Conservation (phyloP, 2,113 vertebrate species). For the Osmerus eperlanus region DNA sequence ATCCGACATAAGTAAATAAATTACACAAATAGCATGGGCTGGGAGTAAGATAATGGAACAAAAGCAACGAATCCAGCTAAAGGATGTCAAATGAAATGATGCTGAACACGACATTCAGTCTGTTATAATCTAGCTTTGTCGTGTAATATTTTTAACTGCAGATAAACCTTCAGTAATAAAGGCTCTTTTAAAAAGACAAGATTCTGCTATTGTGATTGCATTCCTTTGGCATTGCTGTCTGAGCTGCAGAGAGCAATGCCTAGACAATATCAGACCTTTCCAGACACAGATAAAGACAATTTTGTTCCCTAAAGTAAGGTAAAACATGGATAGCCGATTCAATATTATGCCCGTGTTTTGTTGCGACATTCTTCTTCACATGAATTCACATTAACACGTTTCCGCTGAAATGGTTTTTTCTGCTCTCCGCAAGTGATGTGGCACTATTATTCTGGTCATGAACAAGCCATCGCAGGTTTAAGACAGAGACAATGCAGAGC, state of each 20-base stretch:
- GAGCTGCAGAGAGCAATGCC: conserved; percentile 30
- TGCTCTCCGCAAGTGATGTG: conserved; percentile 39
- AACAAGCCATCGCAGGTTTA: conserved; percentile 52
- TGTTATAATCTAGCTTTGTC: not conserved
- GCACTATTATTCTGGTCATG: conserved; percentile 53
- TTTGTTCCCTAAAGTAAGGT: conserved; percentile 48
- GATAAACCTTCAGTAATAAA: too few species aligned
- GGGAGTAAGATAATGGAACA: conserved; percentile 35
- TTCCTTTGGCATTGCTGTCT: conserved; percentile 24
- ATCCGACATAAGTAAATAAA: conserved; percentile 45
- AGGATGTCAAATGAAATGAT: conserved; percentile 20
- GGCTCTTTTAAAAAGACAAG: not conserved
- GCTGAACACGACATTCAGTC: conserved; percentile 9
- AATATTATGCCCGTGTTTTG: conserved; percentile 56
- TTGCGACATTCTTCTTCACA: conserved; percentile 49
- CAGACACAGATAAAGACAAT: conserved; percentile 18
- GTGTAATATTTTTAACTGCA: too few species aligned
- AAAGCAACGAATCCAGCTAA: conserved; percentile 13
- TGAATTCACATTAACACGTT: conserved; percentile 64
- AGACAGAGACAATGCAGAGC: conserved; percentile 29
- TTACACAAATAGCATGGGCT: conserved; percentile 16
- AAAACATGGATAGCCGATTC: conserved; percentile 46
- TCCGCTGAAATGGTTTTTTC: conserved; percentile 52
- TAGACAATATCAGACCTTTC: conserved; percentile 16
- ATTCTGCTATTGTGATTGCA: conserved; percentile 33